Evolutionary conservation across 2,888 invertebrate species (phyloP), one percentile per base, ranked within the genome.

Genomic region (Clusia tigrina): DNA sequence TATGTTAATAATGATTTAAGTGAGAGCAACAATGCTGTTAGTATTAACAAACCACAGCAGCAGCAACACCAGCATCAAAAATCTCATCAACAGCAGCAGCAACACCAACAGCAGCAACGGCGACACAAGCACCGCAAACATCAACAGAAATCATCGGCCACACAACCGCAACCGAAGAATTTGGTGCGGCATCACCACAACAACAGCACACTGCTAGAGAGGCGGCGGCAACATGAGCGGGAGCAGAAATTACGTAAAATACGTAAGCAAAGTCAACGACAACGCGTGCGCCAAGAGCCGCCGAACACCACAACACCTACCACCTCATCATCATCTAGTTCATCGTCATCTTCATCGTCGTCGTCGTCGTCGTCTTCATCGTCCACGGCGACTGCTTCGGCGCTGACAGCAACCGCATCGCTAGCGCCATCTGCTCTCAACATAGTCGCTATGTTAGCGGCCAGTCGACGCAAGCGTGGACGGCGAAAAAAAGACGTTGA

Each of bases 361-460:
- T 61, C 61, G 15, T 61, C 69, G 51, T 68, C 69, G 15, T 46
- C 66, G 12, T 70, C 74, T 48, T 72, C 79, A 25, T 71, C 79
- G 55, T 69, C 74, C 18, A 72, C 79, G 37, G 74, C 75, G 1
- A 73, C 78, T 1, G 69, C 80, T n/a, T 75, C 80, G 2, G 80
- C 81, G 15, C 67, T 80, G 54, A 79, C 79, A 9, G 78, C 78
- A 2, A 76, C 78, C 2, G 77, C 78, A 2, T 72, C 77, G 52
- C 56, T 79, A 61, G 78, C 78, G 32, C 79, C 79, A 54, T 77
- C 78, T 18, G 76, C 78, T 20, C 60, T 79, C 38, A 81, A 81
- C 68, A 71, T 81, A 61, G 71, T 81, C 37, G 81, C 81, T 66
- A 78, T 82, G 66, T 26, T 80, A 66, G 81, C 80, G 18, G 81